Conservation (phyloP, 2,113 vertebrate species). For the Numida meleagris region DNA sequence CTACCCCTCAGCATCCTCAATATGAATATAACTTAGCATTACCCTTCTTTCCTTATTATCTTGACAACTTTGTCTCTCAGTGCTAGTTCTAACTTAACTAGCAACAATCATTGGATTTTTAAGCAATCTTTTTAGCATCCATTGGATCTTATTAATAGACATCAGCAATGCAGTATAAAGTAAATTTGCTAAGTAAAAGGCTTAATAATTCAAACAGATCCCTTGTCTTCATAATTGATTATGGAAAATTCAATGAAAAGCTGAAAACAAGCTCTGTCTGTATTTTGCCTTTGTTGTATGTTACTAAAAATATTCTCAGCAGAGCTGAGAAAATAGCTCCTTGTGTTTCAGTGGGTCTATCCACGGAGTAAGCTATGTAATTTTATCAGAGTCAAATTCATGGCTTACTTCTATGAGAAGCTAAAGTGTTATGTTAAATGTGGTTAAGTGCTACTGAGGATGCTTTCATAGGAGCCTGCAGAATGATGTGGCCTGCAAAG, state of each 20-base stretch:
- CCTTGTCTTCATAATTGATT: constrained; percentile 39
- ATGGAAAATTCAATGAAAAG: constrained; percentile 40
- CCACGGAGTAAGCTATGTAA: background rate
- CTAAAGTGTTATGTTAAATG: background rate
- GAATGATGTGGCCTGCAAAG: background rate
- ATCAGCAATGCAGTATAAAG: background rate
- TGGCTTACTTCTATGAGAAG: background rate
- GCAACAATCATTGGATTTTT: constrained; percentile 23
- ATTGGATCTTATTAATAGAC: constrained; percentile 50
- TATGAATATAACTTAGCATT: background rate
- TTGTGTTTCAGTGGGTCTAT: background rate
- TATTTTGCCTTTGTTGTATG: background rate
- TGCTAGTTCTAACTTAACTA: constrained; percentile 14
- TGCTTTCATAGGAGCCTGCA: background rate
- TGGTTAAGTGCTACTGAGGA: background rate
- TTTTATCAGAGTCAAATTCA: background rate
- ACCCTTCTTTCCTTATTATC: background rate
- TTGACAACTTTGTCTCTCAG: background rate
- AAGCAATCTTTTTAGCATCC: constrained; percentile 9
- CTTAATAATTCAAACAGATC: constrained; percentile 55
- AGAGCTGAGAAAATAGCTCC: background rate
- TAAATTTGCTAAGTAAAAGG: constrained; percentile 7
- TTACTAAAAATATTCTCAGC: background rate
- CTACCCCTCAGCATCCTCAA: background rate
- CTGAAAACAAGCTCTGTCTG: background rate